Evolutionary conservation across 2,888 invertebrate species (phyloP), one percentile per base, ranked within the genome.

Genomic region (Resseliella maxima): DNA sequence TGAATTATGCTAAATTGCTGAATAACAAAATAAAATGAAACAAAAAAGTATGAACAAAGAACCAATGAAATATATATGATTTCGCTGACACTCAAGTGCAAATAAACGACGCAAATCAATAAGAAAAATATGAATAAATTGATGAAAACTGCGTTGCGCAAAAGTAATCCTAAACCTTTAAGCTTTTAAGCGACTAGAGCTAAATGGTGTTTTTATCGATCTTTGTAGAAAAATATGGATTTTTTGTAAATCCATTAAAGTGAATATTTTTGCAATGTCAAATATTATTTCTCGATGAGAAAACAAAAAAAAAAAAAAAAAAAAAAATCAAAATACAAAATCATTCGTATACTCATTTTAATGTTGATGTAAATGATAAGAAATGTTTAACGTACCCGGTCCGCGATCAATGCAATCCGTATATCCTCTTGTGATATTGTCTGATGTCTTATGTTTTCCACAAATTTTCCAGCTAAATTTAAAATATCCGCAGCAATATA

Each of bases 331-430:
- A 8, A 10, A n/a, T n/a, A n/a, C n/a, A n/a, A n/a, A n/a, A n/a
- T n/a, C n/a, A n/a, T n/a, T n/a, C n/a, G n/a, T n/a, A n/a, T n/a
- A n/a, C n/a, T n/a, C n/a, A n/a, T n/a, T n/a, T n/a, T n/a, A n/a
- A n/a, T n/a, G n/a, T n/a, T n/a, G n/a, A n/a, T n/a, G n/a, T n/a
- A n/a, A n/a, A n/a, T n/a, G n/a, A n/a, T n/a, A n/a, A n/a, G n/a
- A n/a, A n/a, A n/a, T n/a, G n/a, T n/a, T n/a, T n/a, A n/a, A 87
- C 88, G 91, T 91, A 97, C 98, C 95, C 98, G 97, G 91, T 99
- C 99, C 86, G 98, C 99, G 90, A 97, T 97, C 96, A 99, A 97
- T 86, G 99, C 98, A 86, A 99, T 98, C 92, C 96, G 96, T 90
- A 99, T 97, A 91, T 99, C 99, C 90, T 98, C 95, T 88, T 95